Conservation (phyloP, 2,797 vertebrate species). For the Ctenosaura bakeri region DNA sequence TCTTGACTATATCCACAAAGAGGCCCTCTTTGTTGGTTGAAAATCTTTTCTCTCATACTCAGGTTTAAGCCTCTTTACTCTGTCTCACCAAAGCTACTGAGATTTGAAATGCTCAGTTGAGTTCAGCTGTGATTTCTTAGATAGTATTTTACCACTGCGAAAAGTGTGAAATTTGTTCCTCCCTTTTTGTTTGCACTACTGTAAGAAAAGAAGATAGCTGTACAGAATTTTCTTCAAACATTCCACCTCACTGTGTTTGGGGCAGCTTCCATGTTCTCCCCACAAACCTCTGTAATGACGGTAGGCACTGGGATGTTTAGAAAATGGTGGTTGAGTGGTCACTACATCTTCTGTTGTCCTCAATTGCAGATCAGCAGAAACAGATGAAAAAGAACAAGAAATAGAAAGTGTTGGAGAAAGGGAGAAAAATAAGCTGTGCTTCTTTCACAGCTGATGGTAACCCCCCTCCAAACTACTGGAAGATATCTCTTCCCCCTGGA, state of each 20-base stretch:
- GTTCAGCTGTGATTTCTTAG: not conserved
- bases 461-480: not conserved
- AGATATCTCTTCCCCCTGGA: not conserved
- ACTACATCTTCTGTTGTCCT: not conserved
- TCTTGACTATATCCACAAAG: not conserved
- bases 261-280: not conserved
- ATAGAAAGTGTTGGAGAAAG: not conserved
- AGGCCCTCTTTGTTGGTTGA: not conserved
- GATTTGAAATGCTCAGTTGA: not conserved
- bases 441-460: not conserved
- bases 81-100: not conserved
- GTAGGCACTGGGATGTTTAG: not conserved
- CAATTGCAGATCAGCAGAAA: not conserved
- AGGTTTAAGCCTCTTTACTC: no score
- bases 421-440: not conserved
- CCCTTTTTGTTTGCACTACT: not conserved
- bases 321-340: not conserved
- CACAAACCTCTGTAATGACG: not conserved
- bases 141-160: not conserved
- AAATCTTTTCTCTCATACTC: not conserved
- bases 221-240: not conserved
- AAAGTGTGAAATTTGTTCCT: not conserved
- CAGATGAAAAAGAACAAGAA: not conserved
- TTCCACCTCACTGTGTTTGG: not conserved
- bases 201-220: not conserved